Conservation (phyloP, 2,113 vertebrate species). For the Synodontis membranacea region DNA sequence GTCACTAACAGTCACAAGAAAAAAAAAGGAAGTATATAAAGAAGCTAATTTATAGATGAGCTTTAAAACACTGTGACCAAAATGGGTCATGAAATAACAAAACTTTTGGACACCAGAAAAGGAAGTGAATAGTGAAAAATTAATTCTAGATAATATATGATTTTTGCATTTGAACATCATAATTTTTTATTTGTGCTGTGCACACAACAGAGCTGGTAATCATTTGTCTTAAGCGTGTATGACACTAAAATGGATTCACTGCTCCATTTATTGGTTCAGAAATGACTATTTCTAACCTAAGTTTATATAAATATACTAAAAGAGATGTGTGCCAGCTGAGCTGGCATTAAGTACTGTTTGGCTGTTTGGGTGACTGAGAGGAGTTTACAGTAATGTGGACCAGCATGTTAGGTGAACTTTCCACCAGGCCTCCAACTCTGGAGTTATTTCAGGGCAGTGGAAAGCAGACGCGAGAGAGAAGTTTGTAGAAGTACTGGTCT, state of each 20-base stretch:
- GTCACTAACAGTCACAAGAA: background rate
- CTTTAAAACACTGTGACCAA: background rate
- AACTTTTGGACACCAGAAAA: background rate
- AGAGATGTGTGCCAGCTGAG: conserved; percentile 29
- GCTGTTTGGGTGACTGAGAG: conserved; percentile 39
- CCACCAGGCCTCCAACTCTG: conserved; percentile 32
- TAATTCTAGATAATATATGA: background rate
- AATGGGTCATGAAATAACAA: background rate
- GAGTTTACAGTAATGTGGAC: conserved; percentile 38
- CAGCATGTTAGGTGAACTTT: conserved; percentile 43
- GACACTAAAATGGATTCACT: conserved; percentile 16
- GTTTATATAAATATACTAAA: conserved; percentile 45
- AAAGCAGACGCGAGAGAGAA: conserved; percentile 1
- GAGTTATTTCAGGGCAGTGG: conserved; percentile 37
- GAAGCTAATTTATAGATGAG: background rate
- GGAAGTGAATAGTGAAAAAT: background rate
- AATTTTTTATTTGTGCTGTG: background rate
- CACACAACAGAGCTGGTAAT: background rate
- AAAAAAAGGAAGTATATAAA: no score
- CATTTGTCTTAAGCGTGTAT: background rate
- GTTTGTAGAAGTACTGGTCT: conserved; percentile 21
- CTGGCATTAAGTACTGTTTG: conserved; percentile 30
- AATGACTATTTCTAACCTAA: conserved; percentile 24
- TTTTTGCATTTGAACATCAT: background rate
- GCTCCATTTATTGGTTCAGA: conserved; percentile 21